Evolutionary conservation across 2,888 invertebrate genomes (phyloP), one percentile per base, ranked within the genome.

Genomic region (Argyresthia goedartella): DNA sequence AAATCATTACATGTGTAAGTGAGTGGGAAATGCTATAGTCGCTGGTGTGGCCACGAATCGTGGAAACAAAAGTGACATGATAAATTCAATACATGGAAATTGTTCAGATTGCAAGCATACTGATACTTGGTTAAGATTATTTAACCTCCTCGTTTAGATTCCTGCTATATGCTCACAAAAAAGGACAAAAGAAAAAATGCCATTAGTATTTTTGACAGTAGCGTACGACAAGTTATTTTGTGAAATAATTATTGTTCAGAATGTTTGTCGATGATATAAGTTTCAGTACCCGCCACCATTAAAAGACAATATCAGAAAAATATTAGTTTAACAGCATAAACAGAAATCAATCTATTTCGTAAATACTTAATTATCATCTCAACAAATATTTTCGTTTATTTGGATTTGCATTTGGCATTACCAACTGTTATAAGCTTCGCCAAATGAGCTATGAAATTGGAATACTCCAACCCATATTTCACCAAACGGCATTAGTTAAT

Each of bases 1-100:
- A 64, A 89, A 90, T 90, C 90, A 90, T 89, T 90, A 90, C 90
- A 90, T 90, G 90, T 90, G 90, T 89, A 89, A 88, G 90, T 90
- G 90, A 90, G 90, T 90, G 90, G 46, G 34, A 34, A 33, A 47
- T 25, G 34, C 44, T 47, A 34, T 47, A n/a, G 33, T 25, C 47
- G 47, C 47, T 47, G 13, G 4, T 16, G 8, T 1, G 33, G 47
- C 47, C 34, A 25, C 47, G 25, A 49, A 25, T 49, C 36, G 13
- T 16, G 39, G 36, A 48, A 48, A 48, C 6, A 39, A 39, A 71
- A 60, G 71, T 75, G 73, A 74, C 64, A 73, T 77, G 69, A 76
- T 71, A 66, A 61, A 65, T 15, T 44, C 13, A 7, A 72, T 72
- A 76, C 71, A 77, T 73, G 71, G 25, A 65, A 73, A 39, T 39